These are phyloP conservation scores for Alfaro cultratus DNA, from an alignment of 2,797 vertebrate species.

Conservation along the genomic window DNA sequence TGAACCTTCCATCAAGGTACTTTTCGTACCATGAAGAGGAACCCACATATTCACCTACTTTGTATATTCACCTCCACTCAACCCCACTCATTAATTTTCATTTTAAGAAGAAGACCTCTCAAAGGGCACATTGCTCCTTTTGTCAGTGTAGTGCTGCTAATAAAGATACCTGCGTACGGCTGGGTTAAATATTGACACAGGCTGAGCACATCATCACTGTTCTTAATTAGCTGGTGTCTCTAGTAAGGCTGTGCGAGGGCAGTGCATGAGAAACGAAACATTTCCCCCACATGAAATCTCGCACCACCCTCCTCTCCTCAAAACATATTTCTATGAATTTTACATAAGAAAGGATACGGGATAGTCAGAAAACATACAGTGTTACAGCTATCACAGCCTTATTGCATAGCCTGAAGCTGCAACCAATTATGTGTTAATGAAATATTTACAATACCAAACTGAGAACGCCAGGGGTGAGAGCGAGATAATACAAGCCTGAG, in stretches of 20 bases:
- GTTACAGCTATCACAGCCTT: constrained; percentile 71
- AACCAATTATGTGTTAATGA: constrained; percentile 86
- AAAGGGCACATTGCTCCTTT: constrained; percentile 69
- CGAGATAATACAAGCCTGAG: constrained; percentile 78
- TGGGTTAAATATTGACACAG: constrained; percentile 84
- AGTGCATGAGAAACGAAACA: constrained; percentile 69
- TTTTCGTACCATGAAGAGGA: constrained; percentile 85
- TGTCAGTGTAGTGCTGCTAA: constrained; percentile 70
- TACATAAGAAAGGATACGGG: constrained; percentile 72
- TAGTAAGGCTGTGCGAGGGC: constrained; percentile 57
- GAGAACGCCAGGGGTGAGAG: constrained; percentile 81
- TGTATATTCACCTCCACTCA: constrained; percentile 74
- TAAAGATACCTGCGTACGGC: constrained; percentile 77
- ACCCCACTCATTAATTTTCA: constrained; percentile 83
- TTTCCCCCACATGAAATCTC: constrained; percentile 66
- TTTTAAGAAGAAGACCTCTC: constrained; percentile 81
- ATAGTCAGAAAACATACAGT: constrained; percentile 72
- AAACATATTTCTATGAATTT: constrained; percentile 79
- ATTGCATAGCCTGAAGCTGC: constrained; percentile 83
- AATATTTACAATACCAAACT: constrained; percentile 86
- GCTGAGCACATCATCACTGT: constrained; percentile 66
- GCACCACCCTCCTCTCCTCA: constrained; percentile 57
- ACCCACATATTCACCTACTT: constrained; percentile 75
- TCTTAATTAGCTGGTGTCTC: constrained; percentile 74
- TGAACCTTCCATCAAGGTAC: constrained; percentile 76